A percentile compares a stretch with the other conserved stretches of the same genome.
phyloP scores from a whole-genome alignment of 2,888 invertebrate species.

The Copidosoma aretas region DNA sequence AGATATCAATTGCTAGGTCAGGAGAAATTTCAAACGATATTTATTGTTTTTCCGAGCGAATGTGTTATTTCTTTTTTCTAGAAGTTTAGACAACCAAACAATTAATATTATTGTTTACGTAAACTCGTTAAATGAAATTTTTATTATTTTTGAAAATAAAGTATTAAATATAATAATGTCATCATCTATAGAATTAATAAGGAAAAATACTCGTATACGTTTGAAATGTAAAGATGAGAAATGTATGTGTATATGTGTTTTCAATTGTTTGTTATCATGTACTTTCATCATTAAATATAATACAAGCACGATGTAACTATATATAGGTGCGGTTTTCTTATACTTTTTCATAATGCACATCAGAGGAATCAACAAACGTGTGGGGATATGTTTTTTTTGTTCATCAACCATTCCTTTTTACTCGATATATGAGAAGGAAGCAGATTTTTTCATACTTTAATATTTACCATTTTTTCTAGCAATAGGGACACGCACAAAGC shows the following conservation, averaged over 20 bases:
- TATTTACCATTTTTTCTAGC: conserved; percentile 21
- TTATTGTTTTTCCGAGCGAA: neutral
- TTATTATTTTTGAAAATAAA: neutral
- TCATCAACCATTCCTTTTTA: conserved; percentile 14
- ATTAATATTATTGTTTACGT: neutral
- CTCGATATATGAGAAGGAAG: conserved; percentile 15
- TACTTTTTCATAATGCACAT: conserved; percentile 32
- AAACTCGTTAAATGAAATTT: neutral
- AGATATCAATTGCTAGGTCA: neutral
- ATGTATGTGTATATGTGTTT: conserved; percentile 19
- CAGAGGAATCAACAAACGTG: conserved; percentile 33
- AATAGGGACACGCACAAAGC: conserved; percentile 33
- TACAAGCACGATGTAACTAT: conserved; percentile 30
- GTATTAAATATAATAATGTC: conserved; percentile 5
- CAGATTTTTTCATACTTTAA: conserved; percentile 27
- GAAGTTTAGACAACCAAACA: too few species aligned
- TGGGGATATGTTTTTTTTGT: conserved; percentile 32
- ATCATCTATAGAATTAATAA: conserved; percentile 13
- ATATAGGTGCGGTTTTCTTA: conserved; percentile 19
- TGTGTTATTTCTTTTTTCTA: neutral
- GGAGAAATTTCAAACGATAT: neutral
- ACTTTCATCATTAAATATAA: conserved; percentile 32
- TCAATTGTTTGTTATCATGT: neutral
- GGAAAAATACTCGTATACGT: conserved; percentile 20
- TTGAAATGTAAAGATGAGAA: conserved; percentile 18